Conservation (phyloP, 2,888 invertebrate genomes). For the Harpalus rubripes region DNA sequence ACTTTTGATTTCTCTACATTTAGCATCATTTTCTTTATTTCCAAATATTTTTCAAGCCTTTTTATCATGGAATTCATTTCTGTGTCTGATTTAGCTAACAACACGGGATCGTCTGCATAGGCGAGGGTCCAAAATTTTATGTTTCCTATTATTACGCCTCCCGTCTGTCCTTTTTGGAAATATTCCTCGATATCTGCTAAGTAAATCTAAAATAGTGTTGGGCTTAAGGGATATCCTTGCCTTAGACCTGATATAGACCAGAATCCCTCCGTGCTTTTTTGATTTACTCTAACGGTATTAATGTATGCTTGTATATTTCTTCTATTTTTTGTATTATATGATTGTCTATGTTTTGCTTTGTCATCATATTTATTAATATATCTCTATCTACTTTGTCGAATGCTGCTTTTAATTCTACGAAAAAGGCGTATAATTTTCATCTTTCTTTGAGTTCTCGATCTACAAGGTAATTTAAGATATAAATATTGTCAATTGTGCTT, state of each 20-base stretch:
- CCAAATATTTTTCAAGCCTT: conserved; percentile 49
- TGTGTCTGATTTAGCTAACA: conserved; percentile 56
- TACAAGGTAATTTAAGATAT: no score
- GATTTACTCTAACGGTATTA: background rate
- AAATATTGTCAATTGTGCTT: background rate
- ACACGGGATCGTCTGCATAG: conserved; percentile 67
- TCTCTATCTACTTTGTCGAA: no score
- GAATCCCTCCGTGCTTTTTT: background rate
- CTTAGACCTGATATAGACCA: background rate
- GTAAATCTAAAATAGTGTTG: background rate
- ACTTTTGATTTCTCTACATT: conserved; percentile 66
- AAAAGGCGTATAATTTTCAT: no score
- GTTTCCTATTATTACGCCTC: conserved; percentile 65
- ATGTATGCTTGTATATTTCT: conserved; percentile 35
- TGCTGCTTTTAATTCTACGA: no score
- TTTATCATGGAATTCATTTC: conserved; percentile 54
- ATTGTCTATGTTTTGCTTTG: no score
- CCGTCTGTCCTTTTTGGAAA: conserved; percentile 51
- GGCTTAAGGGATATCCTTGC: background rate
- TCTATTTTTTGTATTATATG: no score
- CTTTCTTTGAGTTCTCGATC: no score
- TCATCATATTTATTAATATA: no score
- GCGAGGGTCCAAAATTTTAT: conserved; percentile 64
- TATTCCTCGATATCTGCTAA: conserved; percentile 66
- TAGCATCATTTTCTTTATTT: conserved; percentile 57